Conservation (phyloP, 2,888 invertebrate genomes). For the Drosophila dives region DNA sequence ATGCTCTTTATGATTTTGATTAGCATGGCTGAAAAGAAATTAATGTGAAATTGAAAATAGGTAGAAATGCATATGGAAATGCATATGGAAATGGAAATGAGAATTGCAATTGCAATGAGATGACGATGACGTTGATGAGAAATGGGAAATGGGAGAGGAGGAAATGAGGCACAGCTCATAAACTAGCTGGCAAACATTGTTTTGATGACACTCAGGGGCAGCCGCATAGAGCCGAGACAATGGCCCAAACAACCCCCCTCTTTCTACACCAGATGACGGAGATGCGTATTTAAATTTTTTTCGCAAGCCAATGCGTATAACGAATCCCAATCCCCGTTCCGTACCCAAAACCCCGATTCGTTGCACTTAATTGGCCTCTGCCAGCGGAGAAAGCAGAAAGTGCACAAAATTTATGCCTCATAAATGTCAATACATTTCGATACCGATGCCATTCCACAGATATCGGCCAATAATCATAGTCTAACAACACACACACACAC, state of each 20-base stretch:
- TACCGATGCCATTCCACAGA: constrained; percentile 3
- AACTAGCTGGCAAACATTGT: constrained; percentile 77
- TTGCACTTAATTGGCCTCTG: constrained; percentile 74
- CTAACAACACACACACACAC: constrained; percentile 18
- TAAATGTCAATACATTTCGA: constrained; percentile 67
- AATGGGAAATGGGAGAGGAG: constrained; percentile 30
- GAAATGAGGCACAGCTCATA: constrained; percentile 70
- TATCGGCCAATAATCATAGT: constrained; percentile 9
- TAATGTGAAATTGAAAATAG: constrained; percentile 75
- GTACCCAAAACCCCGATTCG: constrained; percentile 50
- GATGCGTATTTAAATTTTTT: constrained; percentile 72
- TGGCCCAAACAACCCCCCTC: constrained; percentile 59
- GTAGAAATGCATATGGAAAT: constrained; percentile 35
- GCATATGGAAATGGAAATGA: constrained; percentile 4
- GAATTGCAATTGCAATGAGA: constrained; percentile 37
- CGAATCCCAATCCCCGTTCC: constrained; percentile 45
- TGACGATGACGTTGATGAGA: constrained; percentile 41
- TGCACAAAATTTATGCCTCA: constrained; percentile 69
- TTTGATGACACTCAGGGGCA: constrained; percentile 79
- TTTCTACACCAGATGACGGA: constrained; percentile 13
- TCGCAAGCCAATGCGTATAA: constrained; percentile 63
- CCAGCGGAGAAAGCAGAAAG: constrained; percentile 57
- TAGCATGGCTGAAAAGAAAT: constrained; percentile 67
- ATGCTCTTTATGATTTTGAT: constrained; percentile 42
- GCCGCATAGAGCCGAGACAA: constrained; percentile 28